These are phyloP conservation scores for Syngnathus scovelli DNA, from an alignment of 2,113 vertebrate genomes.

Conservation along the genomic window DNA sequence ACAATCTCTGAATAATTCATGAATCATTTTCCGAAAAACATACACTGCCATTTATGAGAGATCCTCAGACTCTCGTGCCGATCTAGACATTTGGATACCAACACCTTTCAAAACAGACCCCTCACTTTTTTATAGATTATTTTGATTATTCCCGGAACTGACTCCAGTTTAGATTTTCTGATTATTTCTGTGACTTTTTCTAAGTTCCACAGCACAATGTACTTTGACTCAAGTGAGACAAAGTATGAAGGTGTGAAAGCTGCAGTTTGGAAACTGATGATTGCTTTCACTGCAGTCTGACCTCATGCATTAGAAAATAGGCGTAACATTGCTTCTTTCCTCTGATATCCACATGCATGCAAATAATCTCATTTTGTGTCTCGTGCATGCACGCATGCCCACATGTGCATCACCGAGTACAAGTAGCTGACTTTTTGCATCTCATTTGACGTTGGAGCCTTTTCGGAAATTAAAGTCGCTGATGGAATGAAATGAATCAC, in stretches of 20 bases:
- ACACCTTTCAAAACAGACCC: no score
- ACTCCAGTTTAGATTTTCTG: no score
- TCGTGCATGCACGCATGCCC: not conserved
- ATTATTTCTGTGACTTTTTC: no score
- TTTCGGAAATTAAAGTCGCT: constrained; percentile 35
- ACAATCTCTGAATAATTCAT: no score
- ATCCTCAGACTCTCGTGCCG: no score
- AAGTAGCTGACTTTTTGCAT: constrained; percentile 22
- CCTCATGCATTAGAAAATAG: constrained; percentile 50
- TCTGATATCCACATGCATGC: constrained; percentile 19
- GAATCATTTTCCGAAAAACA: no score
- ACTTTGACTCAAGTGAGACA: not conserved
- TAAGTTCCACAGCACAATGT: no score
- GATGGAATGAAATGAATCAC: not conserved
- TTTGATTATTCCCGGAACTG: no score
- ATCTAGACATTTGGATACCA: no score
- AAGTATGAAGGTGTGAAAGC: not conserved
- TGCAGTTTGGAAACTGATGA: constrained; percentile 23
- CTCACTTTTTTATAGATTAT: no score
- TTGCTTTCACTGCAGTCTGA: constrained; percentile 39
- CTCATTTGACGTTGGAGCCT: constrained; percentile 22
- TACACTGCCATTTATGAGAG: no score
- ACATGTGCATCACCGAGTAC: constrained; percentile 9
- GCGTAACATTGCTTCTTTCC: constrained; percentile 1
- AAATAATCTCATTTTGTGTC: constrained; percentile 19